Base-by-base conservation (phyloP, 1,140 invertebrate genomes). In the Coptotermes formosanus region DNA sequence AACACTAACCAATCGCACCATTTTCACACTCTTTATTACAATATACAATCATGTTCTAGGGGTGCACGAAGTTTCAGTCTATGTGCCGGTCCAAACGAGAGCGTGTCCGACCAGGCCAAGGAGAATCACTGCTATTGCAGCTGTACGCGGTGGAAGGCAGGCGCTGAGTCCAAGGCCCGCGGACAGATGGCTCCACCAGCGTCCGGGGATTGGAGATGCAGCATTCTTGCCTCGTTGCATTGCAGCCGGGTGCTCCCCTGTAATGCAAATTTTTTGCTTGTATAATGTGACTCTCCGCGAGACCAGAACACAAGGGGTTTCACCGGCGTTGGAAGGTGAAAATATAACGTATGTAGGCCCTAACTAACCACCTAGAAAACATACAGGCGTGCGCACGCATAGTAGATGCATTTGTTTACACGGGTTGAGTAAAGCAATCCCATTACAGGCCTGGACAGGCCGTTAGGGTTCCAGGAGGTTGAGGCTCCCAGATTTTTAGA, bases 141-240 rank as follows among this genome's bases (percentile, higher is more conserved):
- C 89, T 87, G 90, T 89, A 83, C 90, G 88, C 59, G 90, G 89
- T 48, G 90, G 89, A 81, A 90, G 89, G 88, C 91, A 92, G 55
- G 91, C 89, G 25, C 90, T 90, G 25, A 93, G 88, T 0, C 91
- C 92, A 12, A 92, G 89, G 14, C 91, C 92, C 84, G 91, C 91
- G 2, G 91, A 92, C 25, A 93, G 88, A 85, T 92, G 92, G 19
- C 90, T 90, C 91, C 92, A 92, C 88, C 89, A 90, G 16, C 89
- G 84, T 38, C 91, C 91, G n/a, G 91, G 91, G 84, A 92, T 91
- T 11, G 91, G 91, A 2, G 91, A 92, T 48, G 92, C 92, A 82
- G 90, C 91, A 88, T 92, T 93, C 88, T 92, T 92, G 3, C 92
- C 92, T 84, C 92, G 90, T 89, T 92, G 92, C 91, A 92, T 93